A percentile compares a stretch with the other conserved stretches of the same genome.
These are phyloP conservation scores for Pycnonotus jocosus DNA, from an alignment of 2,113 vertebrate genomes.

Conservation along the genomic window DNA sequence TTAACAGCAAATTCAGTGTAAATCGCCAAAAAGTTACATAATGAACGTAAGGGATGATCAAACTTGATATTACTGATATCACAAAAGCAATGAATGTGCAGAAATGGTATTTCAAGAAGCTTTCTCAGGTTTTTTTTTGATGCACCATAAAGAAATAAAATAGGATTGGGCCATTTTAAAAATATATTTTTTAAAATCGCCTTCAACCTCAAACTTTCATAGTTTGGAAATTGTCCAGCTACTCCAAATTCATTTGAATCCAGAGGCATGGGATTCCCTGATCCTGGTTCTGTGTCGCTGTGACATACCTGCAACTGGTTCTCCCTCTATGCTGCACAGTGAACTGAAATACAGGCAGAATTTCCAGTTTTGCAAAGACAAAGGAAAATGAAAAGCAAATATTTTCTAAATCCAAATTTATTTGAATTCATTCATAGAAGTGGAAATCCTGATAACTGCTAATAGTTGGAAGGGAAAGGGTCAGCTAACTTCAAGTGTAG, in stretches of 20 bases:
- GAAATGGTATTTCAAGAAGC: not conserved
- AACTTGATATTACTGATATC: not conserved
- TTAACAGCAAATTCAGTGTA: not conserved
- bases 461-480: not conserved
- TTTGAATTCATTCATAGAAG: not conserved
- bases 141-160: not conserved
- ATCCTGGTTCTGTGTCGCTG: not conserved
- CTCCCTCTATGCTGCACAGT: not conserved
- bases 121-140: not conserved
- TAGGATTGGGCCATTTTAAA: not conserved
- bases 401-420: not conserved
- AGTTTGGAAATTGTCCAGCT: not conserved
- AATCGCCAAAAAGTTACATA: not conserved
- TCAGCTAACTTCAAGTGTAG: not conserved
- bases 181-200: fast-evolving
- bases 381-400: not conserved
- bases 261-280: not conserved
- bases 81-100: not conserved
- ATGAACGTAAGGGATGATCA: fast-evolving
- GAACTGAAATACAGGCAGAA: not conserved
- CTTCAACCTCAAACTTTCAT: not conserved
- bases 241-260: not conserved
- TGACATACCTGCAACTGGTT: not conserved
- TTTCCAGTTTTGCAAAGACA: not conserved
- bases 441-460: not conserved